Base-by-base conservation (phyloP, 2,888 invertebrate genomes). In the Cataglyphis albicans region DNA sequence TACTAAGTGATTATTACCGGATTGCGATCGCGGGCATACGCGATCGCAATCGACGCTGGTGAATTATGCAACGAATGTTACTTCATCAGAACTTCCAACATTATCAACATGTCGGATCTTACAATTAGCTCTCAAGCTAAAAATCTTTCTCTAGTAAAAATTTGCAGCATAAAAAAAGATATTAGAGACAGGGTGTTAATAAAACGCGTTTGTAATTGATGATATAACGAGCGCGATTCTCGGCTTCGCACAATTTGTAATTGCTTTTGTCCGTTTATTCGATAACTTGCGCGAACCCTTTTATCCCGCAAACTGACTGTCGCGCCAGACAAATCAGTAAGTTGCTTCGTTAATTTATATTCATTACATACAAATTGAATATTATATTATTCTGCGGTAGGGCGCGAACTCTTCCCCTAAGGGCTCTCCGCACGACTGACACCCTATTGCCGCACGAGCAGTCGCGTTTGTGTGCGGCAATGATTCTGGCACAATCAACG, bases 351-450 rank as follows among this genome's bases (percentile, higher is more conserved):
- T 89, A 83, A 88, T 89, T 85, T 87, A 85, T 89, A 89, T 89
- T 89, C 89, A 89, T 89, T 80, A 86, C 78, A 88, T 82, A 89
- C 86, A 87, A 89, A 89, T 89, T 89, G 89, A 89, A 89, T 89
- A 87, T 86, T 80, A 87, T 82, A 85, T 86, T 87, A 86, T 85
- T 81, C 84, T 41, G 52, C 78, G 84, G 55, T 65, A 55, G 87
- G 84, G 86, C 63, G 83, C 59, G 68, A 83, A 85, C 73, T 84
- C 52, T 52, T 52, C 81, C 85, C 89, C 87, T 82, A 85, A 82
- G 84, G 86, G 82, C 48, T 5, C 48, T 5, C 61, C 64, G 73
- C 44, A 29, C 44, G 35, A n/a, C 35, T 61, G 72, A 64, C 81
- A 81, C 76, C 84, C 85, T 65, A 76, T 57, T 55, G 81, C 73